These are phyloP conservation scores for Hemicentrotus pulcherrimus DNA, from an alignment of 35 echinoderm and acorn worm species.

Conservation along the genomic window DNA sequence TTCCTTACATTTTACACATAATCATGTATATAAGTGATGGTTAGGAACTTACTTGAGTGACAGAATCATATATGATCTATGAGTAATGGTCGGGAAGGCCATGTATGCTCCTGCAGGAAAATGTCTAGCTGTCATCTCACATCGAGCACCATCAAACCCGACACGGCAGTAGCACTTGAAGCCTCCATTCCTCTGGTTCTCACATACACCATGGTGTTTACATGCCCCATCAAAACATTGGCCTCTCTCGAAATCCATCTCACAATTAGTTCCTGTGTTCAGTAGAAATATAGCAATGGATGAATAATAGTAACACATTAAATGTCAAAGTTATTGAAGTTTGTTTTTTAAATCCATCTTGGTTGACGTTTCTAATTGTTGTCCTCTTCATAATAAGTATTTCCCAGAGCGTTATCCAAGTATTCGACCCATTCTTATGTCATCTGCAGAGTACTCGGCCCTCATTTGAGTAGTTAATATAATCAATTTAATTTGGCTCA, in stretches of 20 bases:
- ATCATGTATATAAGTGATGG: too few relatives aligned
- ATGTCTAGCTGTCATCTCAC: slow-evolving; percentile 63
- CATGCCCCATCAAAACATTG: slow-evolving; percentile 75
- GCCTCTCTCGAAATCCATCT: slow-evolving; percentile 48
- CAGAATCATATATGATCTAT: slow-evolving; percentile 74
- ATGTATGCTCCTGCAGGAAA: slow-evolving; percentile 85
- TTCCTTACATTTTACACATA: too few relatives aligned
- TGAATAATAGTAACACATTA: not conserved
- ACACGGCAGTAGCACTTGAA: slow-evolving; percentile 72
- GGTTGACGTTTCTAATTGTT: too few relatives aligned
- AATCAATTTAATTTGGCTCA: not conserved
- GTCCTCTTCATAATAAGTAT: too few relatives aligned
- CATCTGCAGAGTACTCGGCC: too few relatives aligned
- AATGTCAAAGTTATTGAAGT: too few relatives aligned
- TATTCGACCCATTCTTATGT: too few relatives aligned
- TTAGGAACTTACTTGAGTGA: slow-evolving; percentile 77
- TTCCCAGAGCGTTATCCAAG: too few relatives aligned
- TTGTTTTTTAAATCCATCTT: too few relatives aligned
- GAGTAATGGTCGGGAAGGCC: slow-evolving; percentile 73
- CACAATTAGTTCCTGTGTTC: slow-evolving; percentile 71
- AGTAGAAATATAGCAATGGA: slow-evolving; percentile 4
- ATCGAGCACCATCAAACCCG: slow-evolving; percentile 62
- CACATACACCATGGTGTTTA: slow-evolving; percentile 64
- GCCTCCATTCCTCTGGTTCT: slow-evolving; percentile 58
- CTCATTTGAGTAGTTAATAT: too few relatives aligned